Evolutionary conservation across 2,113 vertebrate genomes (phyloP), one percentile per base, ranked within the genome.

Genomic region (Apodemus speciosus): DNA sequence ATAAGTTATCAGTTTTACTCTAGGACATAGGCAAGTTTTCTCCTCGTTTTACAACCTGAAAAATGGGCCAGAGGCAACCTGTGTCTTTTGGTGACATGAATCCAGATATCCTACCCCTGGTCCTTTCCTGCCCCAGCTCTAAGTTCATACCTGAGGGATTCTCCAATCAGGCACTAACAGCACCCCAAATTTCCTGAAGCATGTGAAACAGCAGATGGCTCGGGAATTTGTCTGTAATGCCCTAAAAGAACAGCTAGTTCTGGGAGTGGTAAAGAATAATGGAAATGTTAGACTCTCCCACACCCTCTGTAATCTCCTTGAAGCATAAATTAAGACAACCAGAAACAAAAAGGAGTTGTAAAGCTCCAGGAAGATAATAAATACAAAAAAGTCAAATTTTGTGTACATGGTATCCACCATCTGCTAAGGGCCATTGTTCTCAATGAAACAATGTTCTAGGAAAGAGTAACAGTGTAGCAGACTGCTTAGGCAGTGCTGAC

Each of bases 301-400:
- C 16, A 32, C 7, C 30, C 3, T 64, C 49, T 69, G n/a, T 64
- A 35, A 95, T 89, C 69, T 95, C 64, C 68, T 95, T 60, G 46
- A 91, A 91, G n/a, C 69, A 81, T 62, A 95, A 76, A 81, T 90
- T 87, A 76, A 88, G 89, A 94, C 93, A 93, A 86, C 83, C 56
- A 76, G 32, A 77, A 92, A 94, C 87, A 87, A 83, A 85, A 46
- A 21, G n/a, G 53, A 92, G 51, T 58, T 93, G 13, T 64, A 43
- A 92, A 87, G 51, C 76, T 72, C 71, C 62, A 77, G 81, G 56
- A 38, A 91, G 87, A 91, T 94, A 79, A 66, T 68, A 84, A 66
- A 80, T 85, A 40, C 80, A 46, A 89, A 86, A 95, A 56, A 51
- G 40, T 89, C 15, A 87, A 85, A 35, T 43, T 53, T 15, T 2